Evolutionary conservation across 2,888 invertebrate genomes (phyloP), one percentile per base, ranked within the genome.

Genomic region (Caenorhabditis plicata): DNA sequence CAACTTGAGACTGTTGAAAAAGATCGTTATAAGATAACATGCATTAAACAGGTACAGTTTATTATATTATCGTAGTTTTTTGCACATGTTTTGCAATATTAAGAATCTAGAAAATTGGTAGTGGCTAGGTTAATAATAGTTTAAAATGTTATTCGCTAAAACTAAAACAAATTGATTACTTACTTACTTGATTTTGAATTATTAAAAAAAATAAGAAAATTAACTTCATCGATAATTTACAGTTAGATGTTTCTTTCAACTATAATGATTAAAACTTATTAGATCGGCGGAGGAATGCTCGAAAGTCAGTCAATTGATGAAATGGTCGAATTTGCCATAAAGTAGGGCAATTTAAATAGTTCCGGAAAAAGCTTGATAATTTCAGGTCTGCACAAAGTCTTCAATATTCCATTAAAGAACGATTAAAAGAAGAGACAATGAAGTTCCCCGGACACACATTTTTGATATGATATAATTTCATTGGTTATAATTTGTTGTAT

Each of bases 301-400:
- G 76, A 77, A 19, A 43, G 58, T 22, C 71, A 72, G 39, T 75
- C 74, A 8, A 41, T 74, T 11, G 43, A 67, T 19, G 67, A 75
- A 13, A 73, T 77, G 73, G 29, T 66, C 8, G 47, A 58, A 17
- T 15, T 60, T 39, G 68, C 69, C 0, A 36, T 46, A 15, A 49
- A 50, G 19, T 26, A n/a, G n/a, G n/a, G n/a, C n/a, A n/a, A n/a
- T n/a, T n/a, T n/a, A n/a, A n/a, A n/a, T n/a, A n/a, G n/a, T n/a
- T n/a, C n/a, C n/a, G n/a, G n/a, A n/a, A n/a, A n/a, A n/a, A n/a
- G n/a, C n/a, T n/a, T n/a, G n/a, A n/a, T n/a, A n/a, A n/a, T n/a
- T n/a, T n/a, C n/a, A n/a, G n/a, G n/a, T n/a, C 65, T 2, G 51
- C 51, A 0, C 1, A 17, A 0, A 44, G 52, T n/a, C 44, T 65